Percentiles rank a stretch among this genome's conserved stretches.
Conservation (phyloP, 2,797 vertebrate species). For the Gymnopithys bicolor region DNA sequence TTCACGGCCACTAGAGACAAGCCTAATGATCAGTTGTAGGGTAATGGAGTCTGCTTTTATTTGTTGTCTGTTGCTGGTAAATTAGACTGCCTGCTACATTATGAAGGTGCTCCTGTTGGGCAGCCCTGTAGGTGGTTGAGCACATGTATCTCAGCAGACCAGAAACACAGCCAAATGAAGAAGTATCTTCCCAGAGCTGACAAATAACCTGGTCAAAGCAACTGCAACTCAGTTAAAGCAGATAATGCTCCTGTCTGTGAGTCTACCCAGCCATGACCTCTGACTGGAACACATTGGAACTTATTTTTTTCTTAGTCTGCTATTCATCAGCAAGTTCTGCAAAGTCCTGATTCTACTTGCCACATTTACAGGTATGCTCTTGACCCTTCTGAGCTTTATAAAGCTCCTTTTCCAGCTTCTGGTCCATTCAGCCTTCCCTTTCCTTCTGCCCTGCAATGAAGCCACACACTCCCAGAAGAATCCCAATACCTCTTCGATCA, state of each 20-base stretch:
- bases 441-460: background rate
- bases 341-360: background rate
- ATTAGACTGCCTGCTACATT: background rate
- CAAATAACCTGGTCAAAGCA: background rate
- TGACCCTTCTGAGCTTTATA: background rate
- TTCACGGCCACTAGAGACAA: background rate
- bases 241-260: background rate
- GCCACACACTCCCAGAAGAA: background rate
- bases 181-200: background rate
- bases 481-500: background rate
- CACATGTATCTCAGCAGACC: background rate
- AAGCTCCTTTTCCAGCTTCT: background rate
- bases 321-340: background rate
- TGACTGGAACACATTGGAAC: background rate
- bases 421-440: background rate
- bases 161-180: background rate
- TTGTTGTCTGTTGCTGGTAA: background rate
- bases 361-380: background rate
- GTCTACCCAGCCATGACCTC: background rate
- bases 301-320: background rate
- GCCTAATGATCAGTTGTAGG: background rate
- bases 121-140: background rate
- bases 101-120: background rate
- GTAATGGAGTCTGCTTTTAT: background rate
- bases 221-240: background rate